phyloP scores from a whole-genome alignment of 2,888 invertebrate species.

The Polydrusus pterygomalis region DNA sequence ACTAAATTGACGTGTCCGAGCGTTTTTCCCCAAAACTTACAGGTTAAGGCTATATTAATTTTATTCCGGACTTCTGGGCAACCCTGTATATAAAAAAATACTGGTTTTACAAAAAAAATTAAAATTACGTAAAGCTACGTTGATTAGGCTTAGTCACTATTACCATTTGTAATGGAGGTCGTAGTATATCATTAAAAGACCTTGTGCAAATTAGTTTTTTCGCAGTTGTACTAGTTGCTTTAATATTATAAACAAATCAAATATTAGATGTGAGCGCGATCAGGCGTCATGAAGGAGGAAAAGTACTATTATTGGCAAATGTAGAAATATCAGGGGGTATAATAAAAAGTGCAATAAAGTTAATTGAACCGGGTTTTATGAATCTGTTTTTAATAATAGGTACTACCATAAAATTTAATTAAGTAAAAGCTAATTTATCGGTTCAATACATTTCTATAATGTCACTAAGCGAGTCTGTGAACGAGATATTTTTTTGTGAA shows the following conservation, averaged over 20 bases:
- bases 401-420: too few species aligned
- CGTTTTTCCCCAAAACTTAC: too few species aligned
- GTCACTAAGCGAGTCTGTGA: too few species aligned
- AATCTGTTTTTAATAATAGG: too few species aligned
- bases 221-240: conserved; percentile 10
- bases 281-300: conserved; percentile 2
- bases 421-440: too few species aligned
- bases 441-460: too few species aligned
- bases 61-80: too few species aligned
- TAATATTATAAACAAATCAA: conserved; percentile 17
- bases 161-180: conserved; percentile 36
- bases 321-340: neutral
- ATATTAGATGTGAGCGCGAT: conserved; percentile 5
- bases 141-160: neutral
- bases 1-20: too few species aligned
- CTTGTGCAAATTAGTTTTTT: conserved; percentile 30
- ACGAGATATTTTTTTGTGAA: too few species aligned
- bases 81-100: neutral
- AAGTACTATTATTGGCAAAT: conserved; percentile 1
- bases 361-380: neutral
- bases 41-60: too few species aligned
- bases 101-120: too few species aligned
- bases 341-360: neutral
- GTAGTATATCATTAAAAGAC: conserved; percentile 25
- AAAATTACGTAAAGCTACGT: too few species aligned